Base-by-base conservation (phyloP, 2,888 invertebrate genomes). In the Balanococcus diminutus region DNA sequence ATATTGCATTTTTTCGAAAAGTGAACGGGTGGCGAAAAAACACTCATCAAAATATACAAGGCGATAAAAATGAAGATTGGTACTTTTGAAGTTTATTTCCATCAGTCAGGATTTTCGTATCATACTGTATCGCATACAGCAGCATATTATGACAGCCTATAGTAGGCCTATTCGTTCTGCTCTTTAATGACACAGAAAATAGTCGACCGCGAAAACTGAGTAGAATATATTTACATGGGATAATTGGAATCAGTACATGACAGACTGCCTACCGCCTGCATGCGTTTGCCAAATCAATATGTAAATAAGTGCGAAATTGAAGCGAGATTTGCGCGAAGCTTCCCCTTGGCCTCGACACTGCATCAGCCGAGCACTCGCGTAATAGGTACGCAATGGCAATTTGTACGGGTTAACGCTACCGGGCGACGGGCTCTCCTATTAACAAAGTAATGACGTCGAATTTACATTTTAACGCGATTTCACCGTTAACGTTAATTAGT, bases 401-500 rank as follows among this genome's bases (percentile, higher is more conserved):
- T 61, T 67, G 67, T 25, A 14, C 31, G 31, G 67, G 67, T 67
- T 67, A 32, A 16, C 19, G 82, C 16, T 32, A 32, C 79, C 31
- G 32, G 46, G 42, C 75, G 25, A n/a, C 61, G 28, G 14, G 83
- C 32, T 67, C 83, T n/a, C n/a, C n/a, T 83, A 83, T 83, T 61
- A 83, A 83, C 83, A 46, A 83, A 51, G 56, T 83, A 83, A 83
- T 83, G 83, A 83, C 42, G 46, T 83, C 83, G 83, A 51, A 83
- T 83, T 83, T 83, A 83, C 83, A 83, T 83, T 83, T 83, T 83
- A 83, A 83, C 83, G 46, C 83, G 56, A 83, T 83, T 83, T 83
- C 83, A 19, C 39, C 83, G 56, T 83, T 56, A 83, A 83, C 56
- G 83, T 83, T 83, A 83, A 83, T 83, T 83, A 56, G 28, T 83